Conservation (phyloP, 2,888 invertebrate genomes). For the Blastobasis lacticolella region DNA sequence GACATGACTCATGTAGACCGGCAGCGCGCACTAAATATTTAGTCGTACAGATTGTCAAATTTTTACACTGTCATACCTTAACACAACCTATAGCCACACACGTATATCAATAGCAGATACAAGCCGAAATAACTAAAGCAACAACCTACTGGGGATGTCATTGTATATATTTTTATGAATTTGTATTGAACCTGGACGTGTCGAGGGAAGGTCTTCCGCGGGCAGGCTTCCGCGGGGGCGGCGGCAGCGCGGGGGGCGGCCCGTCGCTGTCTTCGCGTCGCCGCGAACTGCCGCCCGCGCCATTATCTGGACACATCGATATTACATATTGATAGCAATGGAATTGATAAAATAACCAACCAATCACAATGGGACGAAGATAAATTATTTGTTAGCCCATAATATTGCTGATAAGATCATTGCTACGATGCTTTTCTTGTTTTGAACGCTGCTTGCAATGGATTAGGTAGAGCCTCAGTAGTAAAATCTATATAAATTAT, state of each 20-base stretch:
- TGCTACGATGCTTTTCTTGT: not conserved
- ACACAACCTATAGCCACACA: no score
- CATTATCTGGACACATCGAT: slow-evolving; percentile 47
- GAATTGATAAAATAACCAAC: slow-evolving; percentile 1
- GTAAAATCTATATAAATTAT: no score
- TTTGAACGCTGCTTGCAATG: no score
- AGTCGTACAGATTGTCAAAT: no score
- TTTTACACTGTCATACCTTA: no score
- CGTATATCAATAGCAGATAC: no score
- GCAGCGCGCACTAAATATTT: no score
- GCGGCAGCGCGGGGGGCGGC: slow-evolving; percentile 59
- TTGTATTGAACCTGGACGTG: slow-evolving; percentile 33
- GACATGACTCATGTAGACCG: no score
- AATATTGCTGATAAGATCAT: not conserved
- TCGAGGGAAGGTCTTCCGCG: slow-evolving; percentile 43
- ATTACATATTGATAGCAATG: slow-evolving; percentile 10
- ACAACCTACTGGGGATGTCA: no score
- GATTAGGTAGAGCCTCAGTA: no score
- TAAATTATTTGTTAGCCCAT: not conserved
- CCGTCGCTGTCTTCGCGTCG: slow-evolving; percentile 53
- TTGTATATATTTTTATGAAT: no score
- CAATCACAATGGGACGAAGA: slow-evolving; percentile 9
- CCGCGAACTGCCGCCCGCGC: slow-evolving; percentile 41
- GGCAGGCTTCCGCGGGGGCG: slow-evolving; percentile 57
- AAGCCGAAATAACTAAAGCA: no score